Conservation (phyloP, 2,797 vertebrate species). For the Cynodonichthys magdalenae region DNA sequence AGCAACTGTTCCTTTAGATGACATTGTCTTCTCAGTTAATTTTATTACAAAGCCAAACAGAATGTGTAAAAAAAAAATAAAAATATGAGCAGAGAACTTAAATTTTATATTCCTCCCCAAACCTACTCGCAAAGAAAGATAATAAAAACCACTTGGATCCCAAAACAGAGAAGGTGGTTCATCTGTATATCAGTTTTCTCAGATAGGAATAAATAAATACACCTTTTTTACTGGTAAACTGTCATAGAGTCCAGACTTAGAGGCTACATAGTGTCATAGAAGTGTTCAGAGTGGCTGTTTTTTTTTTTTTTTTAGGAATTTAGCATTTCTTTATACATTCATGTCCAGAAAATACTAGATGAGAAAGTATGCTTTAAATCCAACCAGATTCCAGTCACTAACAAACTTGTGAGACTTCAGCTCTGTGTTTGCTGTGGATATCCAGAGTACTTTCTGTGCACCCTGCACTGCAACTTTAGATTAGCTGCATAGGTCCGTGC, state of each 20-base stretch:
- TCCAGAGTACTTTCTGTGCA: slow-evolving; percentile 63
- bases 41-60: slow-evolving; percentile 58
- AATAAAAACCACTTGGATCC: slow-evolving; percentile 58
- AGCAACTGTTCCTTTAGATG: slow-evolving; percentile 32
- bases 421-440: slow-evolving; percentile 51
- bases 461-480: slow-evolving; percentile 28
- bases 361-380: slow-evolving; percentile 38
- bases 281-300: slow-evolving; percentile 80
- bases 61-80: slow-evolving; percentile 19
- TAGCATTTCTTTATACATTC: slow-evolving; percentile 82
- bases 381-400: slow-evolving; percentile 48
- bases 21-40: slow-evolving; percentile 49
- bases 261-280: slow-evolving; percentile 78
- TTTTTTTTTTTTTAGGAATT: slow-evolving; percentile 49
- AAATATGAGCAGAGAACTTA: slow-evolving; percentile 39
- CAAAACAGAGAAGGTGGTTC: slow-evolving; percentile 53
- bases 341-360: slow-evolving; percentile 69
- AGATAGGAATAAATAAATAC: slow-evolving; percentile 84
- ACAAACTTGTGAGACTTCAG: slow-evolving; percentile 45
- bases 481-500: slow-evolving; percentile 45
- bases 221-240: slow-evolving; percentile 76
- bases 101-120: slow-evolving; percentile 27
- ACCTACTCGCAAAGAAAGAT: slow-evolving; percentile 39
- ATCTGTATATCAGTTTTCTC: slow-evolving; percentile 75
- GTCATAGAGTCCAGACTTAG: slow-evolving; percentile 66